Evolutionary conservation across 2,888 invertebrate species (phyloP), one percentile per base, ranked within the genome.

Genomic region (Parnassius apollo): DNA sequence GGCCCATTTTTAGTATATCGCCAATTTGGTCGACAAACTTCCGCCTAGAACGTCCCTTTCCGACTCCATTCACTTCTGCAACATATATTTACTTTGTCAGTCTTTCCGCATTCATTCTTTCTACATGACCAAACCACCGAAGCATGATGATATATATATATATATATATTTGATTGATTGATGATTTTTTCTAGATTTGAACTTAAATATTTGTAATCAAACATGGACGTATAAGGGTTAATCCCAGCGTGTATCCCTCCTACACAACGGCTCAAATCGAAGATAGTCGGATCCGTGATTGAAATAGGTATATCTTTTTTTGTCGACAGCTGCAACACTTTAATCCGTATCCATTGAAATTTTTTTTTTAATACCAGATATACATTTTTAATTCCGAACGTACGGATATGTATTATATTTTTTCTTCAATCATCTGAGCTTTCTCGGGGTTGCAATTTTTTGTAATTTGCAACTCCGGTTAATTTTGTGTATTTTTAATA

Each of bases 151-250:
- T 18, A 18, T 18, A 18, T 18, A 18, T 18, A 18, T 18, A 18
- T 18, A 18, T 18, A 18, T 18, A 18, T 18, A 18, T n/a, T n/a
- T n/a, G n/a, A n/a, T n/a, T n/a, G n/a, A n/a, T n/a, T n/a, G n/a
- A n/a, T n/a, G n/a, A n/a, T n/a, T n/a, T n/a, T 62, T 56, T 56
- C 62, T 62, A 57, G 62, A 59, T 63, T 63, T 55, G 55, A 59
- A 55, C 49, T 59, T 54, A 50, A 59, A 64, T 60, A 59, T 64
- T 59, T 54, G 59, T 51, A 57, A 64, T 64, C 59, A 57, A 56
- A 55, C 64, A 52, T 35, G 52, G 56, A 60, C 59, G 58, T 59
- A 48, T 18, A 25, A 48, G 59, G 59, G 53, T 64, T 59, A 59
- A 64, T 64, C 52, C 55, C 52, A 45, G 42, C 51, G 18, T 56